A percentile compares a stretch with the other conserved stretches of the same genome.
Evolutionary conservation across 1,140 invertebrate genomes (phyloP).

Genomic region (Cotesia typhae): DNA sequence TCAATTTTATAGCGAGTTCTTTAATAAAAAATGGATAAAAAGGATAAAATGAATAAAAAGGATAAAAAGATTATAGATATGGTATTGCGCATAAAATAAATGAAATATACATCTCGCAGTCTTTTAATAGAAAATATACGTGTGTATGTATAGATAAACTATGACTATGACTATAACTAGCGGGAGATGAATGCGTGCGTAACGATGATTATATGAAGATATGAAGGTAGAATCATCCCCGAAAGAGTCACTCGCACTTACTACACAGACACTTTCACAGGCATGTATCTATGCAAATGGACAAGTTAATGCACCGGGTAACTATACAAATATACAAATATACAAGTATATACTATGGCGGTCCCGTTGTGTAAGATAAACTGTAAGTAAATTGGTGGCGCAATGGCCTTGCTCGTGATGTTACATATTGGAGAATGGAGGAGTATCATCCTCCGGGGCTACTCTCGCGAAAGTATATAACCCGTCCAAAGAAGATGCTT

Average conservation of each 20-base stretch:
- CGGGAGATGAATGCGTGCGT: conserved; percentile 27
- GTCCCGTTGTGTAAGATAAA: conserved; percentile 36
- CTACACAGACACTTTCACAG: too few species aligned
- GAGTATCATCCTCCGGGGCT: conserved; percentile 50
- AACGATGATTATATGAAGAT: conserved; percentile 29
- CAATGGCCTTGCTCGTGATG: conserved; percentile 62
- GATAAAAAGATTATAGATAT: not conserved
- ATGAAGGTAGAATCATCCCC: conserved; percentile 40
- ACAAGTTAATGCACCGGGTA: too few species aligned
- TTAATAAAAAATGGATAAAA: not conserved
- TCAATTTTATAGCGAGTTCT: conserved; percentile 21
- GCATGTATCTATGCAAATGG: too few species aligned
- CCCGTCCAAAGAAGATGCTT: conserved; percentile 56
- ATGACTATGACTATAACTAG: conserved; percentile 7
- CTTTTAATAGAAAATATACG: not conserved
- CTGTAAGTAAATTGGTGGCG: conserved; percentile 45
- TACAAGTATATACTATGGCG: not conserved
- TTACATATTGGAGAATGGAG: conserved; percentile 59
- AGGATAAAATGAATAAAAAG: not conserved
- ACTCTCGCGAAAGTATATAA: conserved; percentile 58
- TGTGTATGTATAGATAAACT: not conserved
- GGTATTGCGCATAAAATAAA: too few species aligned
- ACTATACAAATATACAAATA: too few species aligned
- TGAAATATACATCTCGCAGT: too few species aligned
- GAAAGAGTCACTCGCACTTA: conserved; percentile 30